These are phyloP conservation scores for Spicauda simplicius DNA, from an alignment of 2,888 invertebrate genomes.

Conservation along the genomic window DNA sequence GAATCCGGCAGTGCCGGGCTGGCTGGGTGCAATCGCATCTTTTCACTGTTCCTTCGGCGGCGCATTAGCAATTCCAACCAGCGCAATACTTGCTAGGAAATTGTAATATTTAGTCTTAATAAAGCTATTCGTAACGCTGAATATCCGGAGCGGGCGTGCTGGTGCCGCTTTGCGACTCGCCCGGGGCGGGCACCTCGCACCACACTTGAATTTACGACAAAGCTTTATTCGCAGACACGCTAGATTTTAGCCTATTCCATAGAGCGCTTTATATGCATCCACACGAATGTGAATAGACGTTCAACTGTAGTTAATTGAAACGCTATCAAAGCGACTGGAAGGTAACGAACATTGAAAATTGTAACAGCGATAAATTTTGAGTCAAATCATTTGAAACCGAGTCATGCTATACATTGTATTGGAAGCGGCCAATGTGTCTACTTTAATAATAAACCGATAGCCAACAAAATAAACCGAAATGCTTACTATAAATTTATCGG, in stretches of 20 bases:
- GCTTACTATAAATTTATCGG: slow-evolving; percentile 66
- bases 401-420: slow-evolving; percentile 60
- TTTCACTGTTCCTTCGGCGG: slow-evolving; percentile 70
- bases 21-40: slow-evolving; percentile 72
- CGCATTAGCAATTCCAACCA: slow-evolving; percentile 78
- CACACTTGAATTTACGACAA: slow-evolving; percentile 62
- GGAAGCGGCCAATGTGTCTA: slow-evolving; percentile 59
- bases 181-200: slow-evolving; percentile 57
- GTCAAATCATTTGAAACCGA: slow-evolving; percentile 59
- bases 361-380: slow-evolving; percentile 59
- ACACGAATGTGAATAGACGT: slow-evolving; percentile 42
- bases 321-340: slow-evolving; percentile 44
- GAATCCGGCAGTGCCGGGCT: slow-evolving; percentile 54
- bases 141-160: slow-evolving; percentile 73
- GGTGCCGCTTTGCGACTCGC: slow-evolving; percentile 56
- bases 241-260: slow-evolving; percentile 47
- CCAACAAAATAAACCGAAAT: slow-evolving; percentile 64
- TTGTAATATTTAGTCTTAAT: slow-evolving; percentile 82
- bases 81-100: slow-evolving; percentile 75
- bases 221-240: slow-evolving; percentile 56
- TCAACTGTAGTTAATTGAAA: slow-evolving; percentile 45
- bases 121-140: slow-evolving; percentile 78
- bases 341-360: slow-evolving; percentile 54
- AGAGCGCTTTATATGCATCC: slow-evolving; percentile 39
- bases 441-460: slow-evolving; percentile 76